Evolutionary conservation across 1,140 invertebrate species (phyloP), one percentile per base, ranked within the genome.

Genomic region (Marisa cornuarietis): DNA sequence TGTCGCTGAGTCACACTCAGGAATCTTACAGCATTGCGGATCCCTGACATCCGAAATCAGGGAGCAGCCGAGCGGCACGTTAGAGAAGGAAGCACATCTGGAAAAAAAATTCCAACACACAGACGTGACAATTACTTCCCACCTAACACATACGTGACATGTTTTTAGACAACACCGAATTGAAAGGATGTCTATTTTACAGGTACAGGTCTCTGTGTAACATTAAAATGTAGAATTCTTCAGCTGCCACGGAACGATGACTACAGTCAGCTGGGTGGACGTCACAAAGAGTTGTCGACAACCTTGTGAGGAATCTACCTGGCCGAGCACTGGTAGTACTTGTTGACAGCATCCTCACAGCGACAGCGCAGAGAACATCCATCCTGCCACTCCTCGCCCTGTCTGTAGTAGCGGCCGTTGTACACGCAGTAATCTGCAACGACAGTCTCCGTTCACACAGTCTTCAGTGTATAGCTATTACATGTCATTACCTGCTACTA

Each of bases 311-410:
- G 4, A 58, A 14, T 1, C 1, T n/a, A 77, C 85, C 84, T 86
- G 63, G 84, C 79, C 16, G 81, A 79, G 79, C 87, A 88, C 74
- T 83, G 85, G 82, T 88, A 84, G 51, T 80, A 83, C 31, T 86
- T 83, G 73, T 84, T 82, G 18, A 42, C 72, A 18, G 87, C 87
- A 77, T 89, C 85, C 77, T 88, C 87, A 83, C 88, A 89, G 42
- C 83, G 78, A 71, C 88, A 89, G 69, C 81, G 83, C 75, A 83
- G 86, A 52, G 82, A 81, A 71, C 88, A 89, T 14, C 86, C 88
- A 76, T 89, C 88, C 52, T 82, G 79, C 88, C 88, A 89, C 63
- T 83, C 76, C 66, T 87, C 84, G 42, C 88, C 88, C 74, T 88
- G 86, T 24, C 79, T 74, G 80, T 88, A 89, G 31, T 85, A 84